These are phyloP conservation scores for Falco cherrug DNA, from an alignment of 2,797 vertebrate species.

Conservation along the genomic window DNA sequence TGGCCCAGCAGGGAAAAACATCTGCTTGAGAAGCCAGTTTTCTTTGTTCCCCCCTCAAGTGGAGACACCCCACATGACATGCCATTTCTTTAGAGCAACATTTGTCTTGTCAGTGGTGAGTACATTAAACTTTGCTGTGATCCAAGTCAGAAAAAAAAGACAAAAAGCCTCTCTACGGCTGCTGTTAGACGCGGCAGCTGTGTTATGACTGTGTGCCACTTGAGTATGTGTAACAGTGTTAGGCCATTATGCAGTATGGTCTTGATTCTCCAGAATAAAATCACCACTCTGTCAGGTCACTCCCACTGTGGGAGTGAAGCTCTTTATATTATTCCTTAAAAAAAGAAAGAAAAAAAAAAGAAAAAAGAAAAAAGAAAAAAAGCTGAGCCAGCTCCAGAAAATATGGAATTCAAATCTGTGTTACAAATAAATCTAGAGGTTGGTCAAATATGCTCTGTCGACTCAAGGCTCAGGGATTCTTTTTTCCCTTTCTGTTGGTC, in stretches of 20 bases:
- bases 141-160: not conserved
- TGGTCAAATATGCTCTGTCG: not conserved
- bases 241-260: not conserved
- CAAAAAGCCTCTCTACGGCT: not conserved
- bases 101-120: not conserved
- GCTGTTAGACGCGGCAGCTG: fast-evolving
- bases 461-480: fast-evolving
- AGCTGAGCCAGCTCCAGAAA: not conserved
- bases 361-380: not conserved
- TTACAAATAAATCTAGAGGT: not conserved
- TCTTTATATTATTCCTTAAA: not conserved
- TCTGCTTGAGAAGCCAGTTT: not conserved
- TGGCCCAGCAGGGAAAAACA: not conserved
- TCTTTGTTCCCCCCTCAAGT: fast-evolving
- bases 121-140: not conserved
- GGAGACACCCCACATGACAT: not conserved
- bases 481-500: not conserved
- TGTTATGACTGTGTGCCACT: not conserved
- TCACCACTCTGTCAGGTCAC: not conserved
- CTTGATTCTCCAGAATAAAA: not conserved
- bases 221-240: not conserved
- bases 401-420: not conserved
- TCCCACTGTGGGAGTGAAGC: not conserved
- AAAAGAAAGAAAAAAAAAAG: not conserved
- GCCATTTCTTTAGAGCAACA: fast-evolving